Base-by-base conservation (phyloP, 2,113 vertebrate genomes). In the Daphoenositta chrysoptera region DNA sequence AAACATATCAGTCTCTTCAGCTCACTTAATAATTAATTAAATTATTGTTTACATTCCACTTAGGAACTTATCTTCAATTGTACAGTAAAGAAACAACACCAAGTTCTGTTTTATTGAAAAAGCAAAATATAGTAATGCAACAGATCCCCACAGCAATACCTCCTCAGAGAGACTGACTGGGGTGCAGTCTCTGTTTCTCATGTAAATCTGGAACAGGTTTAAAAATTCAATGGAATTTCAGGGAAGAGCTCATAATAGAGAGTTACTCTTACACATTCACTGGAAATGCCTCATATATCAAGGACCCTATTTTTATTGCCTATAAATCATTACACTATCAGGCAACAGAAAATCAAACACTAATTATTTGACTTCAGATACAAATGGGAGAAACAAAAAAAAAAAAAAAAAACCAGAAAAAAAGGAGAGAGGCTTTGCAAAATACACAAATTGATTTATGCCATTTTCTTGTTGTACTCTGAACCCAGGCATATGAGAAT, bases 1-100 rank as follows among this genome's bases (percentile, higher is more conserved):
- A 89, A 76, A 44, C 58, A 45, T 95, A 97, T 79, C 83, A 65
- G 50, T 89, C 83, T 92, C 89, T 91, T 94, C 79, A 91, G 87
- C 79, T 93, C 65, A 70, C 47, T 89, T 83, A 96, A 77, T 87
- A 95, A 97, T 93, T 94, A 88, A 89, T 90, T 94, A 91, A 90
- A 88, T 85, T 96, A 93, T 78, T 81, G 58, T 93, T 90, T 96
- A 63, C 57, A 89, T 91, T 93, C 70, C 47, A 88, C 81, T 94
- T 85, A 96, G 79, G 82, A 97, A 93, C 51, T 71, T 93, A 66
- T 78, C 94, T 93, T 85, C 8, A 1, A 68, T 87, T 78, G 79
- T 70, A 85, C 85, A 95, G 70, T 83, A 92, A 83, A 81, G 82
- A 65, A 94, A 85, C 58, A 60, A 19, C 71, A 73, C 2, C 28